Base-by-base conservation (phyloP, 2,888 invertebrate species). In the Leptopilina syphax region DNA sequence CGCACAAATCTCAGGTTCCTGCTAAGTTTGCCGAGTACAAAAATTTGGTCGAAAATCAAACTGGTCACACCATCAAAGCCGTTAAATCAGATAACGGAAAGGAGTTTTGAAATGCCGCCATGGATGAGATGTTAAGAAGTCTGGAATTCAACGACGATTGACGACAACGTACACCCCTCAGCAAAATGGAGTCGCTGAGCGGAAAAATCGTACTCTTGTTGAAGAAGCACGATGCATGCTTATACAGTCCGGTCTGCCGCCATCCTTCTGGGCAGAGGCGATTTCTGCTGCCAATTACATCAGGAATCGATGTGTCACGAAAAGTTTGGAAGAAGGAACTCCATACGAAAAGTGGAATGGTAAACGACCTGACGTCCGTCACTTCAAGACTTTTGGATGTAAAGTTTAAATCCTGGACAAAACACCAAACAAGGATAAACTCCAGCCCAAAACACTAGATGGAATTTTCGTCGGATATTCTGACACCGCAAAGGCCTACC, bases 141-240 rank as follows among this genome's bases (percentile, higher is more conserved):
- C 54, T 13, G 81, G 90, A 82, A 79, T 81, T 7, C 6, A 83
- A 79, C 76, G 84, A 83, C 60, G 83, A 77, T 6, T 86, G 78
- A 70, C 88, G 0, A 81, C 85, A 3, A 76, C 87, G 0, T 81
- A 87, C 63, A 87, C 83, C 6, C 89, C 87, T 0, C 82, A 89
- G 73, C 86, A 87, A 24, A 90, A 88, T 81, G 89, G 88, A 0
- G 78, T 83, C 0, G 86, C 89, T 6, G 90, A 90, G 80, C 63
- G 87, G 27, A 27, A 27, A 27, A 27, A 27, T 27, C 27, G 27
- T 27, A 27, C 27, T 3, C 27, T 27, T 27, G 8, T 83, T 84
- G 54, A 89, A 27, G 27, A 1, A 27, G 27, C 27, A 3, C 27
- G 27, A 27, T 27, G 27, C 27, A 27, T 27, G 27, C 27, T 27